Evolutionary conservation across 2,888 invertebrate species (phyloP).

Genomic region (Timandra comae): DNA sequence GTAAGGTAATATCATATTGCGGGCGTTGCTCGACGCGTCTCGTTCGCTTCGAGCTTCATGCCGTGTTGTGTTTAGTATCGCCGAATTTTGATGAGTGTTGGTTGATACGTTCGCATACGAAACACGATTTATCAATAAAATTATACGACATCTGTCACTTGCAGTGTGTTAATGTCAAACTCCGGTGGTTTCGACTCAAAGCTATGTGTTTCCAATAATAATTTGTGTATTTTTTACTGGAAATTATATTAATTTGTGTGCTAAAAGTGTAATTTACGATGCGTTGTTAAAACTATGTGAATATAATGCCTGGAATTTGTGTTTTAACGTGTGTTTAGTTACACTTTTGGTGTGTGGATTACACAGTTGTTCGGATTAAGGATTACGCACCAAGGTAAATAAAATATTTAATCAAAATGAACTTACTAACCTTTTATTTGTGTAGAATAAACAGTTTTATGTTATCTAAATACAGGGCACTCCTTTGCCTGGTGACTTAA

Average conservation of each 20-base stretch:
- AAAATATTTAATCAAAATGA: too few species aligned
- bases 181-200: conserved; percentile 43
- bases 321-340: conserved; percentile 57
- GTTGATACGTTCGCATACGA: conserved; percentile 49
- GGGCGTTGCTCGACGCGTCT: conserved; percentile 37
- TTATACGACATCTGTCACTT: conserved; percentile 62
- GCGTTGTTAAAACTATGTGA: conserved; percentile 41
- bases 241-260: conserved; percentile 33
- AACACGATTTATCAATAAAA: conserved; percentile 44
- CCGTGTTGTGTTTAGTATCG: conserved; percentile 42
- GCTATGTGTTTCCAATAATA: too few species aligned
- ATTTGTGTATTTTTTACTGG: neutral
- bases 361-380: conserved; percentile 54
- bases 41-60: conserved; percentile 19
- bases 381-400: conserved; percentile 66
- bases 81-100: conserved; percentile 49
- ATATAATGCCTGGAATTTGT: conserved; percentile 61
- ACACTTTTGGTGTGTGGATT: conserved; percentile 47
- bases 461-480: too few species aligned
- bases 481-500: too few species aligned
- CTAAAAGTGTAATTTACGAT: conserved; percentile 36
- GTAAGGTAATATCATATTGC: conserved; percentile 23
- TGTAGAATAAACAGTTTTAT: too few species aligned
- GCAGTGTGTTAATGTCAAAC: conserved; percentile 26
- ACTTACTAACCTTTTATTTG: conserved; percentile 8